phyloP scores from a whole-genome alignment of 2,113 vertebrate species.

The Ophthalmolycus amberensis region DNA sequence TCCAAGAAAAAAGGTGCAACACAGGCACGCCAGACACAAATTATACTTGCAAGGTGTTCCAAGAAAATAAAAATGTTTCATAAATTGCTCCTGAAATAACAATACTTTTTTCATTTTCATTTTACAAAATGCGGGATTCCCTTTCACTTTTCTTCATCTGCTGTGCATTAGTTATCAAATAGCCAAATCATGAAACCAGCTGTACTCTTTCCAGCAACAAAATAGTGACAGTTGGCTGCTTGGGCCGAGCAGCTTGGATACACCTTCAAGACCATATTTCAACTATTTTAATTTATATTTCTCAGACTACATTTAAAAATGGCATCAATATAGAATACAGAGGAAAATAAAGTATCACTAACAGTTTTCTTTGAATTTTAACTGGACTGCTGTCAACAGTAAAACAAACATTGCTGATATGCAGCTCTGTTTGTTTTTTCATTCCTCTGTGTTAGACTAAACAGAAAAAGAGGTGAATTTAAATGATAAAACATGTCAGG shows the following conservation, averaged over 20 bases:
- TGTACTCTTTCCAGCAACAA: slow-evolving; percentile 18
- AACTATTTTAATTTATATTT: neutral
- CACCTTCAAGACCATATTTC: slow-evolving; percentile 54
- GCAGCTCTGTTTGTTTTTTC: slow-evolving; percentile 58
- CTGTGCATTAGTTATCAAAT: slow-evolving; percentile 28
- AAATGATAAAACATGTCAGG: neutral
- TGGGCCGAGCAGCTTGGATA: slow-evolving; percentile 77
- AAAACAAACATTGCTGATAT: slow-evolving; percentile 74
- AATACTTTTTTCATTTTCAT: slow-evolving; percentile 27
- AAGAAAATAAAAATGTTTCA: slow-evolving; percentile 28
- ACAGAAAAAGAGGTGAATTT: neutral
- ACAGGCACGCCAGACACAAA: slow-evolving; percentile 45
- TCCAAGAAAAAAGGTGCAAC: slow-evolving; percentile 44
- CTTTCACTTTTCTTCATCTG: slow-evolving; percentile 34
- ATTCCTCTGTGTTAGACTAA: slow-evolving; percentile 62
- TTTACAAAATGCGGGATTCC: slow-evolving; percentile 29
- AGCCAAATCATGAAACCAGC: neutral
- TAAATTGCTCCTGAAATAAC: slow-evolving; percentile 59
- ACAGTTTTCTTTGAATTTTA: neutral
- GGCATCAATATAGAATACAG: slow-evolving; percentile 1
- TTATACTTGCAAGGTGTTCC: slow-evolving; percentile 29
- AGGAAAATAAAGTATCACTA: neutral
- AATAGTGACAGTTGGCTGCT: slow-evolving; percentile 62
- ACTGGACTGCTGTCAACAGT: slow-evolving; percentile 17
- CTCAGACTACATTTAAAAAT: slow-evolving; percentile 28